These are phyloP conservation scores for Norana najaformis DNA, from an alignment of 2,888 invertebrate species.

Conservation along the genomic window DNA sequence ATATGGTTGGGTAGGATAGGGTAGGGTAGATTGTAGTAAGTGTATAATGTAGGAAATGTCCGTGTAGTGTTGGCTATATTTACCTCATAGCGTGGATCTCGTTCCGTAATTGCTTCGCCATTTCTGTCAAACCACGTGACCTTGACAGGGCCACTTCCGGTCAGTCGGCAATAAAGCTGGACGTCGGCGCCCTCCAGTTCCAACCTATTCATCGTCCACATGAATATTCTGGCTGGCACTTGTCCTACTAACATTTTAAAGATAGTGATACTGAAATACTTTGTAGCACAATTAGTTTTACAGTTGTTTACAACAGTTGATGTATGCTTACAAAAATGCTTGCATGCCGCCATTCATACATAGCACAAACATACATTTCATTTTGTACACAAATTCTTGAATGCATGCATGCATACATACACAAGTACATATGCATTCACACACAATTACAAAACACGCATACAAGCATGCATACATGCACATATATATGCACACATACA, in stretches of 20 bases:
- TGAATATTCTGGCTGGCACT: conserved; percentile 52
- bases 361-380: background rate
- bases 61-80: background rate
- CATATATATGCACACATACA: too few species aligned
- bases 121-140: conserved; percentile 61
- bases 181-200: conserved; percentile 62
- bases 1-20: too few species aligned
- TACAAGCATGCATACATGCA: too few species aligned
- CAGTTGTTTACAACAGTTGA: background rate
- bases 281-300: background rate
- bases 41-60: background rate
- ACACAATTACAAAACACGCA: too few species aligned
- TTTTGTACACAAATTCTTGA: too few species aligned
- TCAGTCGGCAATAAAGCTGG: conserved; percentile 63
- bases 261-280: background rate
- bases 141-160: conserved; percentile 58
- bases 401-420: too few species aligned
- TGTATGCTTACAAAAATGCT: background rate
- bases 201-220: conserved; percentile 58
- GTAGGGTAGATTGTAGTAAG: background rate
- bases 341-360: background rate
- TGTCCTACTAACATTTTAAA: background rate
- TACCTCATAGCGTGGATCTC: conserved; percentile 39
- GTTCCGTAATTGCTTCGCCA: conserved; percentile 31
- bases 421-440: too few species aligned